Evolutionary conservation across 2,113 vertebrate genomes (phyloP), one percentile per base, ranked within the genome.

Genomic region (Anhinga rufa): DNA sequence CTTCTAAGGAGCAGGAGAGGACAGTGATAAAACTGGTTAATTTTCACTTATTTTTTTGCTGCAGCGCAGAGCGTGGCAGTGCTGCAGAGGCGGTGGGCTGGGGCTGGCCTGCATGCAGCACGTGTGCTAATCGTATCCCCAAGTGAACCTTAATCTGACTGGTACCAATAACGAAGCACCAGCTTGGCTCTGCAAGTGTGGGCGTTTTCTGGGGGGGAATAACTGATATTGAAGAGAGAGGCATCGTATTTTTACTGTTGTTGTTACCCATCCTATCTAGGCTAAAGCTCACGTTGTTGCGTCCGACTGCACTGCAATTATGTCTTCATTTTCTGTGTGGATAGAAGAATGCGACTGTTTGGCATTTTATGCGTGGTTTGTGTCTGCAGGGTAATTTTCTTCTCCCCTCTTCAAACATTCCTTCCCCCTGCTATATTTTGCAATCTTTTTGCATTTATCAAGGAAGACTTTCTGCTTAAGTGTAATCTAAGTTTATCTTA

Each of bases 221-320:
- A 79, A 21, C 31, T n/a, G 57, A 4, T 89, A 6, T 5, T 22
- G 32, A 57, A 44, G 57, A 82, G 55, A 17, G 38, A 4, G 20
- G 36, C 58, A n/a, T 40, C 6, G 2, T 54, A 17, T 82, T 94
- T 82, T 77, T 88, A 38, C 19, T 57, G 70, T 70, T 60, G 34
- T 16, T 76, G 49, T 57, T 83, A 44, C 49, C 71, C 71, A 20
- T 65, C 12, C 2, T 60, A 65, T 40, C 66, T 15, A 70, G 85
- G 42, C 62, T 61, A 14, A 79, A 77, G 58, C 79, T 93, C 82
- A 4, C 46, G 3, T 14, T 40, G 48, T 62, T 64, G 10, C 4
- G 3, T 88, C 85, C 9, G 1, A 55, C 62, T 83, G 71, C 93
- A 17, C 79, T 86, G 90, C 79, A 95, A 94, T 96, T 96, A 96